Base-by-base conservation (phyloP, 2,113 vertebrate genomes). In the Crotophaga sulcirostris region DNA sequence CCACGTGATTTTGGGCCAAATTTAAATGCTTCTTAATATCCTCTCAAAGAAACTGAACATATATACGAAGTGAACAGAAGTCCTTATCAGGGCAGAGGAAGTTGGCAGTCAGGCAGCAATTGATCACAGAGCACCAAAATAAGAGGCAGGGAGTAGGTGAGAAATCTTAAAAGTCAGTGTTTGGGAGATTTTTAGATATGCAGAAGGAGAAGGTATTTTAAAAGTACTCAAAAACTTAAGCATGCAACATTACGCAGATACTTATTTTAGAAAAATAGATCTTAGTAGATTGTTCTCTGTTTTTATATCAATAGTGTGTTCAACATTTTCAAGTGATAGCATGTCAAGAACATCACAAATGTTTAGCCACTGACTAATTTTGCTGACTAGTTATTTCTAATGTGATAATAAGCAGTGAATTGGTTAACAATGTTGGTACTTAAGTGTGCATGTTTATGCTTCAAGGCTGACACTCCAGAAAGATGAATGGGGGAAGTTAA, bases 401-500 rank as follows among this genome's bases (percentile, higher is more conserved):
- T 40, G 40, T 78, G 60, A 51, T 79, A 74, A 69, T 38, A 80
- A 96, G 96, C 76, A 96, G 26, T 93, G 92, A 97, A 97, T 72
- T 94, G 79, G 93, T 97, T 97, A 97, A 97, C 52, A 86, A 17
- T 20, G 45, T 82, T 94, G 51, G 58, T 89, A 88, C 84, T 91
- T 78, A 54, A 86, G 51, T 38, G 45, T 92, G 84, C 82, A 91
- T 96, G 85, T 96, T 96, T 97, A 81, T 96, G 68, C 84, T 96
- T 96, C 68, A 79, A 90, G 85, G 92, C 85, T 97, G 97, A 97
- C 96, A 97, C 84, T 63, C 70, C 23, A 2, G 68, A 59, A 96
- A 97, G 96, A 97, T 94, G 90, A 96, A 97, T 97, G 94, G 89
- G 96, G 94, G 96, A 96, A 96, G 93, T 96, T 94, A 95, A 86